Conservation (phyloP, 2,113 vertebrate genomes). For the Pangasianodon gigas region DNA sequence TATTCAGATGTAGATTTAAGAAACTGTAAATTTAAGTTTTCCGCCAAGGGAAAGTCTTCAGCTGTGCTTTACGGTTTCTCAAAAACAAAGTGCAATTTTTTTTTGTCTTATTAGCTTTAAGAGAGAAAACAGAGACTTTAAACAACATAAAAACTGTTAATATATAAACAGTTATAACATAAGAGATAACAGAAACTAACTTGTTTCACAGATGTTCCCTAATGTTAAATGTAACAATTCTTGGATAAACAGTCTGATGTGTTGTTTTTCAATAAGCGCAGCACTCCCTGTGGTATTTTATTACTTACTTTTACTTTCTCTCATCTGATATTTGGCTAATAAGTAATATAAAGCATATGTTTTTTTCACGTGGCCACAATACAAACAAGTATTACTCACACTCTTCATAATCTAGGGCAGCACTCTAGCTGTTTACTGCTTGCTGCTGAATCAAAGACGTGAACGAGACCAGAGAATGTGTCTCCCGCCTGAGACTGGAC, state of each 20-base stretch:
- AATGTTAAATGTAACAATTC: neutral
- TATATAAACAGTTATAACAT: too few relatives aligned
- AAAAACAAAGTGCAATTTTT: neutral
- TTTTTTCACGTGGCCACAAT: neutral
- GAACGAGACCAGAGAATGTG: neutral
- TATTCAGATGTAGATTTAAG: neutral
- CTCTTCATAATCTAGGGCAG: slow-evolving; percentile 5
- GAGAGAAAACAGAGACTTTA: too few relatives aligned
- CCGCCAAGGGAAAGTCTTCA: too few relatives aligned
- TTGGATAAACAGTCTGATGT: neutral
- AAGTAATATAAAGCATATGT: neutral
- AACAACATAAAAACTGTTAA: neutral
- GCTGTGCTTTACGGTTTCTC: too few relatives aligned
- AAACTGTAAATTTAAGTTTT: too few relatives aligned
- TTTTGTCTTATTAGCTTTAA: neutral
- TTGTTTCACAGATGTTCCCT: neutral
- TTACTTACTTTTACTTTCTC: neutral
- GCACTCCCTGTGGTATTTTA: neutral
- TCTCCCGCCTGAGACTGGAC: neutral
- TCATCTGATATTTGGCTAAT: neutral
- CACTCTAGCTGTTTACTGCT: slow-evolving; percentile 3
- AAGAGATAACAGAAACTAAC: too few relatives aligned
- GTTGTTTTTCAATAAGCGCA: neutral
- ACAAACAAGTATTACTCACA: neutral
- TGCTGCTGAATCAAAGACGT: slow-evolving; percentile 9